phyloP scores from a whole-genome alignment of 2,888 invertebrate species.

The Melipona beecheii region DNA sequence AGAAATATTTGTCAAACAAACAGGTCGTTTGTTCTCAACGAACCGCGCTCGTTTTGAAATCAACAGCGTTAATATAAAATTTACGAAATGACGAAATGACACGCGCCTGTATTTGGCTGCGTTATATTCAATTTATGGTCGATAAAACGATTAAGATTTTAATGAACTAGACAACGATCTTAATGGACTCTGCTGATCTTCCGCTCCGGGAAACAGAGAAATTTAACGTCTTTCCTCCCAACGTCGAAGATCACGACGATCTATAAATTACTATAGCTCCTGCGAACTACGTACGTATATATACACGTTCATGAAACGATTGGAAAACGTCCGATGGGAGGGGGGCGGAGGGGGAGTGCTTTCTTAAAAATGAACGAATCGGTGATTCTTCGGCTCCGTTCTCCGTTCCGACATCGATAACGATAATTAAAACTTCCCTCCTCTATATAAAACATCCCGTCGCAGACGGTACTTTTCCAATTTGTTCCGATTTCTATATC shows the following conservation, averaged over 20 bases:
- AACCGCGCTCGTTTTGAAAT: not conserved
- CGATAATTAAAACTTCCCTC: conserved; percentile 24
- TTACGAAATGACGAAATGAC: too few relatives aligned
- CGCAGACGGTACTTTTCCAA: not conserved
- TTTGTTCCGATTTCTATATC: not conserved
- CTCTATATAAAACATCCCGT: not conserved
- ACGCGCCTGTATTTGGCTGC: not conserved
- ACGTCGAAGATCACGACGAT: conserved; percentile 22
- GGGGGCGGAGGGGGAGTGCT: conserved; percentile 19
- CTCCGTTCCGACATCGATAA: not conserved
- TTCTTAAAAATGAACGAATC: conserved; percentile 24
- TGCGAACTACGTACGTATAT: conserved; percentile 11
- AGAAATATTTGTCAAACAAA: conserved; percentile 4
- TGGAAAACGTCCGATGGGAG: not conserved
- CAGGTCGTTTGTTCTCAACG: not conserved
- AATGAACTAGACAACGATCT: conserved; percentile 47
- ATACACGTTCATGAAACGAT: conserved; percentile 17
- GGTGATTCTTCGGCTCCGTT: not conserved
- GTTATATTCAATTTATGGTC: not conserved
- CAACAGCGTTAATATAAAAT: not conserved
- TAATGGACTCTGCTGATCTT: conserved; percentile 50
- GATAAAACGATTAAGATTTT: conserved; percentile 44
- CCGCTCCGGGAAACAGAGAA: conserved; percentile 27
- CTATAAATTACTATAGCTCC: conserved; percentile 49
- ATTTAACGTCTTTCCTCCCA: conserved; percentile 19